Percentiles rank a stretch among this genome's conserved stretches.
Conservation (phyloP, 2,888 invertebrate species). For the Tetragonula carbonaria region DNA sequence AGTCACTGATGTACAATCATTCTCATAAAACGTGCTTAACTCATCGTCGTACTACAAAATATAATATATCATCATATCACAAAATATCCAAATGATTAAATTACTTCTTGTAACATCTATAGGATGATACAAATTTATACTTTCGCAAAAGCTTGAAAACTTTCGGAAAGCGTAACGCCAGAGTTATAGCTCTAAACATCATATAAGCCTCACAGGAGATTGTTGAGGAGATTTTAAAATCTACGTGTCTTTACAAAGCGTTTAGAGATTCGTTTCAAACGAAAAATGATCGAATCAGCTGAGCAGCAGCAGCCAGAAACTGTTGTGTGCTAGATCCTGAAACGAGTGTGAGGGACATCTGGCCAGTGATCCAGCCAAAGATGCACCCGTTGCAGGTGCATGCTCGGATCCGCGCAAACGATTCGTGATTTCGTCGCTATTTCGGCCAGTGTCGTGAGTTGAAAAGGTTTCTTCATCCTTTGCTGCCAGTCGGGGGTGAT, state of each 20-base stretch:
- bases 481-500: background rate
- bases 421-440: slow-evolving; percentile 52
- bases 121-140: no score
- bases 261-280: background rate
- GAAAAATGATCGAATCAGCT: background rate
- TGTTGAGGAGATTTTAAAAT: background rate
- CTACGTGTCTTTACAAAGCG: background rate
- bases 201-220: no score
- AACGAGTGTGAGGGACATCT: slow-evolving; percentile 45
- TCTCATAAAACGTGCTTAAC: no score
- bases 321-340: background rate
- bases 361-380: slow-evolving; percentile 37
- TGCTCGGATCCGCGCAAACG: slow-evolving; percentile 24
- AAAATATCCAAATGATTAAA: no score
- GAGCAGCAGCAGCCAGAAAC: slow-evolving; percentile 1
- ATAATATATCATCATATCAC: no score
- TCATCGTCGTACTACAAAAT: no score
- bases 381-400: slow-evolving; percentile 57
- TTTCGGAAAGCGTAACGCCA: no score
- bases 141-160: no score
- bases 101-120: no score
- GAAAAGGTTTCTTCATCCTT: slow-evolving; percentile 8
- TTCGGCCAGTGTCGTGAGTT: slow-evolving; percentile 24
- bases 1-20: no score
- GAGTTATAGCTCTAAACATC: no score